Percentiles rank a stretch among this genome's conserved stretches.
These are phyloP conservation scores for Drosophila percnosoma DNA, from an alignment of 2,888 invertebrate genomes.

Conservation along the genomic window DNA sequence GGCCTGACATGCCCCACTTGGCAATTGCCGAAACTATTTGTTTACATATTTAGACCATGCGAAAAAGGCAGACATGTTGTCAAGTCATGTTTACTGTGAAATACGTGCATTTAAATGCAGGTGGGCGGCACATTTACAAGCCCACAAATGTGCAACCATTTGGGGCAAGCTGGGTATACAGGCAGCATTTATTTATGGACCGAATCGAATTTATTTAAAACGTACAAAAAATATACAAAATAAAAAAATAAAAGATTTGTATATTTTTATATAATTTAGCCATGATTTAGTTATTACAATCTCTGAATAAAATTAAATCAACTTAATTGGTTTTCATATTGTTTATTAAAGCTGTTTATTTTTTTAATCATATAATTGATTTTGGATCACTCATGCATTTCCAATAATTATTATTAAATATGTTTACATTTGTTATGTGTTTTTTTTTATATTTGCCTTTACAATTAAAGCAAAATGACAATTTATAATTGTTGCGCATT, in stretches of 20 bases:
- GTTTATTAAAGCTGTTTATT: background rate
- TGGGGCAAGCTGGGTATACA: background rate
- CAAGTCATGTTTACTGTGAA: slow-evolving; percentile 82
- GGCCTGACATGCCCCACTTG: slow-evolving; percentile 74
- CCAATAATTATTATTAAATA: background rate
- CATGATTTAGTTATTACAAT: background rate
- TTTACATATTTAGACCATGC: slow-evolving; percentile 80
- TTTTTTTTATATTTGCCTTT: background rate
- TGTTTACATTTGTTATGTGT: background rate
- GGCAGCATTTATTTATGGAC: background rate
- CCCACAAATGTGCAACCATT: slow-evolving; percentile 13
- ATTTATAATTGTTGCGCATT: slow-evolving; percentile 39
- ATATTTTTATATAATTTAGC: background rate
- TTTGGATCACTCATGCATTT: background rate
- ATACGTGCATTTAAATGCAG: slow-evolving; percentile 78
- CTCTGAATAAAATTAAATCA: background rate
- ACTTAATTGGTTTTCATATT: background rate
- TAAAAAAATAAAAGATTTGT: background rate
- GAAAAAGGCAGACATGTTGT: slow-evolving; percentile 78
- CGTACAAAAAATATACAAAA: background rate
- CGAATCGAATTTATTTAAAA: background rate
- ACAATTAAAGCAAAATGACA: background rate
- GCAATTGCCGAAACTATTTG: slow-evolving; percentile 81
- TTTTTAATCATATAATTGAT: background rate
- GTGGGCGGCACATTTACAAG: slow-evolving; percentile 29